Evolutionary conservation across 2,113 vertebrate genomes (phyloP), one percentile per base, ranked within the genome.

Genomic region (Hemibagrus wyckioides): DNA sequence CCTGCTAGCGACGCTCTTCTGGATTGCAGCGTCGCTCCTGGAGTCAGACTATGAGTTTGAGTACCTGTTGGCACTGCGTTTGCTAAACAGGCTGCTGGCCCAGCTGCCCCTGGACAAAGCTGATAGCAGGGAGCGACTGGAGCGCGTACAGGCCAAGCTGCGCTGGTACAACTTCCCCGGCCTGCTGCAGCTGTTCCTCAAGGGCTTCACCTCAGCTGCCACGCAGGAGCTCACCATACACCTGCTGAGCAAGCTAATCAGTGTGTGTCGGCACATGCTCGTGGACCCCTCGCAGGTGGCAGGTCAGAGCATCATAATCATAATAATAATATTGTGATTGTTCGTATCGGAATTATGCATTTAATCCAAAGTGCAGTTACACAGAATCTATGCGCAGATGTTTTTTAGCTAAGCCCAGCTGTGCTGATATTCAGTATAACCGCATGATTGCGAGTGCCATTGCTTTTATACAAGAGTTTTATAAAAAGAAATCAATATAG

Each of bases 11-110:
- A 99, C 97, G 9, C 97, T 99, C 77, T 99, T 99, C 92, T 99
- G 98, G 98, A 99, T 99, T 76, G 98, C 97, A 14, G 92, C 97
- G 1, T 99, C 98, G 0, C 93, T 99, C 84, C 92, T 99, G 0
- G 98, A 99, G 94, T 99, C 98, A 0, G 98, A 99, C 94, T 99
- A 99, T 1, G 98, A 99, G 88, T 99, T 99, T 54, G 98, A 99
- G 93, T 99, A 99, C 89, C 96, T 99, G 93, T 92, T 99, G 92
- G 98, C 98, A 6, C 97, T 99, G 91, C 96, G 96, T 89, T 94
- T 99, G 0, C 96, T 99, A 44, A 99, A 99, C 94, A 97, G 97
- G 92, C 96, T 99, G 90, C 96, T 99, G 77, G 95, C 96, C 87
- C 98, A 99, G 85, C 93, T 99, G 93, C 97, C 98, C 84, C 94